Evolutionary conservation across 2,888 invertebrate genomes (phyloP).

Genomic region (Celastrina argiolus): DNA sequence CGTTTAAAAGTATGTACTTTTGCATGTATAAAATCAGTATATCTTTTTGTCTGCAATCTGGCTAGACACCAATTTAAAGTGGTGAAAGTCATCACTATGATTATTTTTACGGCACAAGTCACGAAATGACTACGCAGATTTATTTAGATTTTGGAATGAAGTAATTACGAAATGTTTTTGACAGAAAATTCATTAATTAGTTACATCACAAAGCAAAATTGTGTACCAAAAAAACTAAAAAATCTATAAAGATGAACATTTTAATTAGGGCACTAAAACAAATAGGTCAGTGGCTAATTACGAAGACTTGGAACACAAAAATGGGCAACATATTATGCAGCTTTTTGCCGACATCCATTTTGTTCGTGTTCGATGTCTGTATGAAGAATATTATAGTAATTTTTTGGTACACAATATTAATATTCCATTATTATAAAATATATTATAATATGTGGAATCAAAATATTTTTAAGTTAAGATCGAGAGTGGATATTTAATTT

Average conservation of each 20-base stretch:
- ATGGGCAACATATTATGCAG: background rate
- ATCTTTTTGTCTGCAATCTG: no score
- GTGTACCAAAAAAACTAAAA: background rate
- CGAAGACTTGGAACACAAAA: conserved; percentile 7
- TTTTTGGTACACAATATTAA: no score
- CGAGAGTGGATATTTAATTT: no score
- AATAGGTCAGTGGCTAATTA: conserved; percentile 21
- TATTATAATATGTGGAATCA: no score
- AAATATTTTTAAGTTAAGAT: no score
- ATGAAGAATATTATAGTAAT: background rate
- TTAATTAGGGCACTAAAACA: conserved; percentile 13
- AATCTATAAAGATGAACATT: conserved; percentile 3
- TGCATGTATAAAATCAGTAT: no score
- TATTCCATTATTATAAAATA: no score
- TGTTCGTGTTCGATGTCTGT: background rate
- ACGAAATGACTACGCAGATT: no score
- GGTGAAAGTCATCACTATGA: no score
- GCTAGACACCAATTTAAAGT: no score
- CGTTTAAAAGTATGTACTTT: no score
- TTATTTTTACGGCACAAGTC: no score
- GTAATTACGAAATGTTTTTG: background rate
- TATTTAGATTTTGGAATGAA: background rate
- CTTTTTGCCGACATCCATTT: background rate
- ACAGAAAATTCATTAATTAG: background rate
- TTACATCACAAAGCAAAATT: background rate